Evolutionary conservation across 2,797 vertebrate species (phyloP), one percentile per base, ranked within the genome.

Genomic region (Falco novaeseelandiae): DNA sequence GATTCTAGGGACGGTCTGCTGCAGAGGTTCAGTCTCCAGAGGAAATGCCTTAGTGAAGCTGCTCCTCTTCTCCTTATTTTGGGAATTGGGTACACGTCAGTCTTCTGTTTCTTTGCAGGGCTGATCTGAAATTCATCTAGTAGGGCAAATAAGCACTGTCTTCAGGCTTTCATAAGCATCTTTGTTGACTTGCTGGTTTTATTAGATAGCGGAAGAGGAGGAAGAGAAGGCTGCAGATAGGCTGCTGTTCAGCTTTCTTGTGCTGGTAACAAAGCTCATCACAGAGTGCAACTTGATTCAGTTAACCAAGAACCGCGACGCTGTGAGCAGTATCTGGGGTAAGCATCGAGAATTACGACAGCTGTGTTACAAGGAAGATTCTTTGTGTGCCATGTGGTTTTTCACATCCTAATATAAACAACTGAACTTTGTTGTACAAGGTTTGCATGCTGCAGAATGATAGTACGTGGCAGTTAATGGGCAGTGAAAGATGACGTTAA

Each of bases 191-290:
- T 91, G 26, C 22, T 22, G 73, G 42, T 84, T 93, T 91, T 89
- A 89, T 80, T 97, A 99, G 99, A 98, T 99, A 44, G 97, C 98
- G 49, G 99, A 99, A 91, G 99, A 99, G 95, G 93, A 98, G 46
- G 98, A 99, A 6, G 99, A 99, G 95, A 99, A 98, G 85, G 99
- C 99, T 58, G 98, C 99, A 5, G 99, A 99, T 87, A 96, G 98
- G 86, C 97, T 99, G 97, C 90, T 99, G 14, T 99, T 99, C 96
- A 98, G 98, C 93, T 98, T 99, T 59, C 99, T 99, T 59, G 99
- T 98, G 2, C 98, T 99, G 72, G 52, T 99, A 73, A 98, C 97
- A 82, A 99, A 99, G 96, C 98, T 99, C 14, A 98, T 98, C 95
- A 98, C 99, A 87, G 98, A 99, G 83, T 99, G 99, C 89, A 96